Base-by-base conservation (phyloP, 1,140 invertebrate genomes). In the Drosophila subobscura region DNA sequence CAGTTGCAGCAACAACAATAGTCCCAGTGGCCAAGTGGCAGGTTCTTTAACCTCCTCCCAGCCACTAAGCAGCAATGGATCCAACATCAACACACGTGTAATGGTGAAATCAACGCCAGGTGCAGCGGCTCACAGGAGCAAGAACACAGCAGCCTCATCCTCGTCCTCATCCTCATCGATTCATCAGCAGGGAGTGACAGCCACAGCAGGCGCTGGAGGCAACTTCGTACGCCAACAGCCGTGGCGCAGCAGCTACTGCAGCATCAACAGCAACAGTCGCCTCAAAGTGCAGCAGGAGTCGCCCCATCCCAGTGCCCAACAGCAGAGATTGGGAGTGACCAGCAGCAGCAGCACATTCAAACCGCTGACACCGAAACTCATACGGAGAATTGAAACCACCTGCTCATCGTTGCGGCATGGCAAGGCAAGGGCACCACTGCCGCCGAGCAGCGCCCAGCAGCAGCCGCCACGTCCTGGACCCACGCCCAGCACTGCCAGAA, bases 331-430 rank as follows among this genome's bases (percentile, higher is more conserved):
- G 10, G 33, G 33, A 37, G 47, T 53, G 41, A 40, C 5, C 40
- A 54, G 68, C 56, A 40, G 5, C 40, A 53, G 68, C 59, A 40
- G 45, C 37, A 83, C 53, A 16, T 73, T 91, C 0, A 90, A 91
- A 25, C 90, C 90, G 6, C 44, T 91, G 29, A 91, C 90, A 14
- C 90, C 90, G 8, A 91, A 91, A 44, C 53, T 91, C 5, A 86
- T 90, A 16, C 76, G 90, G 7, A 81, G 90, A 53, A 91, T 91
- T 33, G 90, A 91, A 61, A 73, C 57, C 40, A 70, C 86, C 25
- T 91, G 85, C 44, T 55, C 76, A 42, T 22, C 29, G 7, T 25
- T 65, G 14, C 72, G 76, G 3, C 74, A 85, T 50, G 71, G 63
- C 58, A 89, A 89, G 45, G 56, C 74, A 4, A 68, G 76, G 40